Base-by-base conservation (phyloP, 1,140 invertebrate species). In the Drosophila mayri region DNA sequence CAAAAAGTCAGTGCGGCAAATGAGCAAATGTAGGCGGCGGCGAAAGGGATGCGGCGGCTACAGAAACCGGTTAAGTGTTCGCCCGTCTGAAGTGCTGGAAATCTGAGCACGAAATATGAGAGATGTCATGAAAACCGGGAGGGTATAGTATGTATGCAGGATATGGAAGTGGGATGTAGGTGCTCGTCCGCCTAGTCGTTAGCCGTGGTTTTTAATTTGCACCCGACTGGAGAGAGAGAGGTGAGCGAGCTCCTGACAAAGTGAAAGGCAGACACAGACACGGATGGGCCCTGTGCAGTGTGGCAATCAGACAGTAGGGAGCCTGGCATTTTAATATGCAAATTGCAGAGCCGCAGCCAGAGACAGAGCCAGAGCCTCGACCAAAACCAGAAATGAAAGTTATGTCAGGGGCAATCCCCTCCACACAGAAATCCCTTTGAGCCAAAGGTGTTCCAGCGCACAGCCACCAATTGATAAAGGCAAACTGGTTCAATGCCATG, bases 1-100 rank as follows among this genome's bases (percentile, higher is more conserved):
- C 85, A 88, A 88, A 88, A 88, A 85, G 81, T 81, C 81, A 79
- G 85, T 84, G 81, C 85, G 85, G 85, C 85, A 88, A 88, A 88
- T 88, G 84, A 88, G 84, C 85, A 84, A 84, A 83, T 74, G 85
- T 84, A 62, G 80, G 67, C 44, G 79, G 71, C 54, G 81, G 73
- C 72, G 63, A 20, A 50, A 66, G 61, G 67, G 41, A 60, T 37
- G 74, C 63, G 40, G 74, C 63, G 40, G 55, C 63, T 40, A 37
- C 71, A 73, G 68, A 80, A 87, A 84, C 81, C 81, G 65, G 85
- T 90, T 88, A 88, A 88, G 74, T 78, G 78, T 78, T 81, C 76
- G 50, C 35, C 73, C 38, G 68, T 72, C 64, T 84, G 71, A 65
- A 77, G 71, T 76, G 74, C 50, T 71, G 59, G 55, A 81, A 76